These are phyloP conservation scores for Papilio machaon DNA, from an alignment of 1,140 invertebrate genomes.

Conservation along the genomic window DNA sequence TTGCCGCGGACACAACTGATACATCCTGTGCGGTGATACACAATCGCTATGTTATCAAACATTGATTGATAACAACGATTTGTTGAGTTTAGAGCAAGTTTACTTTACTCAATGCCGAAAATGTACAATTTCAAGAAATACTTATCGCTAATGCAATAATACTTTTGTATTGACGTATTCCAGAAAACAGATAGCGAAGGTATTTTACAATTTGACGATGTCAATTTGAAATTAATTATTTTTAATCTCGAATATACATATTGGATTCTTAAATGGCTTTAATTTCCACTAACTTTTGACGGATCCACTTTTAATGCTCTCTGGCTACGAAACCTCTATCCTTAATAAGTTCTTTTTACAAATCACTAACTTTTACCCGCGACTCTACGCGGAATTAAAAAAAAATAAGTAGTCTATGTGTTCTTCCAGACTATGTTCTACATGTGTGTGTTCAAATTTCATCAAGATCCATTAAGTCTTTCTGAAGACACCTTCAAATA, in stretches of 20 bases:
- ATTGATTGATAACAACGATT: neutral
- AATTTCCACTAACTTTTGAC: no score
- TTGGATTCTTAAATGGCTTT: no score
- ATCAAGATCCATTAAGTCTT: no score
- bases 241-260: neutral
- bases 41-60: slow-evolving; percentile 5
- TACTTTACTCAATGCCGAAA: neutral
- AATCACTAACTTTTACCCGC: no score
- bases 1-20: neutral
- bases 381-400: no score
- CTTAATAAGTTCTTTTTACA: no score
- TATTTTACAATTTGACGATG: neutral
- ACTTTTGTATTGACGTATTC: neutral
- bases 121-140: neutral
- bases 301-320: no score
- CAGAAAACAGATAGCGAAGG: neutral
- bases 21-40: neutral
- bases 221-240: neutral
- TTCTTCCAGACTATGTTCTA: no score
- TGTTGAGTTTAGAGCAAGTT: neutral
- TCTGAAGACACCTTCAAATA: no score
- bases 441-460: no score
- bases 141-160: slow-evolving; percentile 9
- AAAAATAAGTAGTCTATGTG: no score
- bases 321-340: no score